Evolutionary conservation across 2,888 invertebrate genomes (phyloP), one percentile per base, ranked within the genome.

Genomic region (Erebia aethiops): DNA sequence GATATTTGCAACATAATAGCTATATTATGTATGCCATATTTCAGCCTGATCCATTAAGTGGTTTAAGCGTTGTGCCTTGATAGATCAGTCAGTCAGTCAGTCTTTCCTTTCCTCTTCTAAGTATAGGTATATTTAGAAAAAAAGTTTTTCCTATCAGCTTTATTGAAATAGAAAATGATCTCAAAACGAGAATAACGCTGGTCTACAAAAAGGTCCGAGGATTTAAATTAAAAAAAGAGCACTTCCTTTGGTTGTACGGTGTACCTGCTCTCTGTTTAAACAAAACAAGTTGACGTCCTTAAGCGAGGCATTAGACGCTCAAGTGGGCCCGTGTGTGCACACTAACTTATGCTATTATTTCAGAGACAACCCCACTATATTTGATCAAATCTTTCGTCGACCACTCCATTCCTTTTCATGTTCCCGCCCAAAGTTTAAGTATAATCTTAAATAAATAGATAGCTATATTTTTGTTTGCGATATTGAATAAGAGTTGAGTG

Each of bases 311-410:
- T 87, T 82, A 84, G 82, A 84, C 83, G 78, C 81, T 91, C 84
- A 88, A 91, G 91, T 88, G 84, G 87, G 89, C 81, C 76, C 73
- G 82, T 91, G 87, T 82, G 77, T 91, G 85, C 89, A 81, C 80
- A 91, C 87, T 89, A 89, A 88, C 90, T 91, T 87, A 90, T 89
- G 87, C 89, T 92, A 91, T 92, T 92, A 92, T 92, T 91, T 92
- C 90, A 89, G 90, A 90, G 89, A 87, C 26, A 26, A 26, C 26
- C 26, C 26, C 26, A 26, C 26, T 26, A 26, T 91, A 87, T 92
- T 92, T 92, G 88, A 88, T 85, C 86, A 91, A 90, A 90, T 90
- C 88, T 90, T 83, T 90, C 85, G 86, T 87, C 85, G 86, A 87
- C 85, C 80, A 62, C 62, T 79, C 76, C 82, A 73, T 75, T 75